phyloP scores from a whole-genome alignment of 2,113 vertebrate genomes.

The Bubo bubo region DNA sequence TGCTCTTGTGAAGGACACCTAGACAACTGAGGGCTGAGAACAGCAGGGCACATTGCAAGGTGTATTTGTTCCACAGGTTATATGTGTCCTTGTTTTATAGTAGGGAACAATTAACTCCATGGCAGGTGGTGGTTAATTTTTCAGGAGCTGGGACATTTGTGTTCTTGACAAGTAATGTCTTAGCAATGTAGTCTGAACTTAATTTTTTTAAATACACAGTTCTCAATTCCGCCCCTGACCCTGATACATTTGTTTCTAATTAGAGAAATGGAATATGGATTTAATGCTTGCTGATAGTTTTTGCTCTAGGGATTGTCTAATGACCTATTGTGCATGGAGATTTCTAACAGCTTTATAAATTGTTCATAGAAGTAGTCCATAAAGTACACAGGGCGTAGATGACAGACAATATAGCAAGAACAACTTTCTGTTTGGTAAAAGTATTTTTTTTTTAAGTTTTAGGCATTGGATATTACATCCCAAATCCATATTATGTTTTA shows the following conservation, averaged over 20 bases:
- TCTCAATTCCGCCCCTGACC: neutral
- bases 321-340: neutral
- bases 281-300: neutral
- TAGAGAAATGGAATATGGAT: neutral
- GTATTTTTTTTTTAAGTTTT: neutral
- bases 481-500: neutral
- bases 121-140: neutral
- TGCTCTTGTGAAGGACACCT: neutral
- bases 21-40: neutral
- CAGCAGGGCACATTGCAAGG: neutral
- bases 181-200: neutral
- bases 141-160: neutral
- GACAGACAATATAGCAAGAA: neutral
- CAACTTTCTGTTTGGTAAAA: neutral
- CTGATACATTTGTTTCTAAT: neutral
- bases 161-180: neutral
- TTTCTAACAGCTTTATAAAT: neutral
- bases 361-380: neutral
- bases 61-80: neutral
- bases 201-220: neutral
- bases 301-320: neutral
- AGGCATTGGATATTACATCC: neutral
- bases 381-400: neutral
- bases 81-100: neutral
- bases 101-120: neutral